These are phyloP conservation scores for Hypolimnas misippus DNA, from an alignment of 2,888 invertebrate species.

Conservation along the genomic window DNA sequence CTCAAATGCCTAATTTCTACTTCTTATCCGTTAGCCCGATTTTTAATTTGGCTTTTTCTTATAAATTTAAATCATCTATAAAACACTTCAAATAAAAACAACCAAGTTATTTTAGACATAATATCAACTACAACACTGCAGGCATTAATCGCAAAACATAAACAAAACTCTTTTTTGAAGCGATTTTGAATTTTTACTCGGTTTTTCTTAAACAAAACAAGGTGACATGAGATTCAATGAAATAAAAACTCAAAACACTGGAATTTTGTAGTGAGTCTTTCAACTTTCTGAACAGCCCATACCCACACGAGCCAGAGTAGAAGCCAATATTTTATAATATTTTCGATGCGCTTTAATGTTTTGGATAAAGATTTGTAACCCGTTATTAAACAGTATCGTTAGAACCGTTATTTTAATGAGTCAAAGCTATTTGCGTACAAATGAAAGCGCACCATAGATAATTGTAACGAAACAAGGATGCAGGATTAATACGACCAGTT, in stretches of 20 bases:
- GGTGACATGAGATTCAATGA: no score
- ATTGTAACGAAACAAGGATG: constrained; percentile 62
- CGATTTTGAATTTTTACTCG: neutral
- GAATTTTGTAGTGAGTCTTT: no score
- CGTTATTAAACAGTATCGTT: constrained; percentile 23
- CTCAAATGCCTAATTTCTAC: no score
- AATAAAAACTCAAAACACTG: neutral
- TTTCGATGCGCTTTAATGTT: neutral
- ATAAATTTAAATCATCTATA: no score
- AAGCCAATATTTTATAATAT: neutral
- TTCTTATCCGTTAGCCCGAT: no score
- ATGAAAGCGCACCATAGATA: constrained; percentile 65
- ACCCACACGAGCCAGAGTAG: neutral
- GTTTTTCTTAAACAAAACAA: neutral
- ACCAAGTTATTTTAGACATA: no score
- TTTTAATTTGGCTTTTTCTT: no score
- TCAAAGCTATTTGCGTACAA: constrained; percentile 52
- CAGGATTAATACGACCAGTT: constrained; percentile 71
- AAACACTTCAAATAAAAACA: no score
- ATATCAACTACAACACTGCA: no score
- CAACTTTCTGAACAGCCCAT: neutral
- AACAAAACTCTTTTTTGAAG: neutral
- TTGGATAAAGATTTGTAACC: constrained; percentile 9
- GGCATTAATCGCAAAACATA: neutral
- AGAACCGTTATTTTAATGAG: constrained; percentile 52